Evolutionary conservation across 2,113 vertebrate genomes (phyloP).

Genomic region (Laticauda laticaudata): DNA sequence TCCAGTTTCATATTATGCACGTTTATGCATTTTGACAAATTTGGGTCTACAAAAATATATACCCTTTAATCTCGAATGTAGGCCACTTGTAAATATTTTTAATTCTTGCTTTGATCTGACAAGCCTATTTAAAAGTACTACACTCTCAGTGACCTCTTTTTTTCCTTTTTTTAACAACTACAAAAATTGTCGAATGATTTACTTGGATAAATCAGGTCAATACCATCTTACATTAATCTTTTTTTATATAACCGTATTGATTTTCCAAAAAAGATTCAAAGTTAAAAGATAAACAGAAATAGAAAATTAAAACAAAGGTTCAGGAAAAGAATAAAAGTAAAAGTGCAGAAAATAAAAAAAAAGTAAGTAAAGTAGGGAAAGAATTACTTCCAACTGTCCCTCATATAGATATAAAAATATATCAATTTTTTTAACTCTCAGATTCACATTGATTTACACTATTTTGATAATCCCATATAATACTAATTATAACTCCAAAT

Average conservation of each 20-base stretch:
- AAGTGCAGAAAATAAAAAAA: neutral
- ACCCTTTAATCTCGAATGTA: conserved; percentile 20
- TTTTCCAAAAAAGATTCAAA: neutral
- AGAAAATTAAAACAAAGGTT: neutral
- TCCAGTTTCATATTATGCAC: neutral
- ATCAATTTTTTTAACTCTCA: neutral
- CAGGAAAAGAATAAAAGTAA: neutral
- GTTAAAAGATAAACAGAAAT: neutral
- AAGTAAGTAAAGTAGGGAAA: neutral
- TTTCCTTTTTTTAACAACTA: neutral
- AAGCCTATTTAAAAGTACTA: conserved; percentile 17
- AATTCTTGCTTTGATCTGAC: conserved; percentile 9
- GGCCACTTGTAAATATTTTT: neutral
- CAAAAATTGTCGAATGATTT: neutral
- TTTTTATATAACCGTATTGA: neutral
- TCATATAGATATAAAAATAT: neutral
- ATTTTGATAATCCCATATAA: neutral
- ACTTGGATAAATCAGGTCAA: neutral
- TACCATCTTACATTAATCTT: conserved; percentile 1
- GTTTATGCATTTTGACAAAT: neutral
- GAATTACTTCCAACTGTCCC: neutral
- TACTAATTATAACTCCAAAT: neutral
- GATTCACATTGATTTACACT: neutral
- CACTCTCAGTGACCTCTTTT: neutral
- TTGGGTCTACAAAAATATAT: neutral